phyloP scores from a whole-genome alignment of 2,797 vertebrate genomes.

The Acrocephalus scirpaceus region DNA sequence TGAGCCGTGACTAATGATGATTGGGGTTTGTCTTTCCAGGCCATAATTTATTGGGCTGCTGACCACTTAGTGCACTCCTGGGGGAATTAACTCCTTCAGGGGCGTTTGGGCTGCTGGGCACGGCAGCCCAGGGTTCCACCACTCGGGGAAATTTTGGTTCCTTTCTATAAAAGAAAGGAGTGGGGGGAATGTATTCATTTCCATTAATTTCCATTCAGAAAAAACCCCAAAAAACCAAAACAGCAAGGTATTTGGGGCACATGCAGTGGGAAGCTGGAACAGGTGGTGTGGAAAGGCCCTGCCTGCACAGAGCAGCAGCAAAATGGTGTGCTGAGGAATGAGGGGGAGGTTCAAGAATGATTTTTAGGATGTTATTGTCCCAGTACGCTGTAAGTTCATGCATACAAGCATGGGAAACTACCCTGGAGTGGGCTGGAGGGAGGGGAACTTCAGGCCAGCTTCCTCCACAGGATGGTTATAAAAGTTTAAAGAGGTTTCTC shows the following conservation, averaged over 20 bases:
- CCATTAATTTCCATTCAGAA: neutral
- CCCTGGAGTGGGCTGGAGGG: neutral
- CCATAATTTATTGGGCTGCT: conserved; percentile 74
- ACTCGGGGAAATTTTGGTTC: fast-evolving
- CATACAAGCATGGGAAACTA: fast-evolving
- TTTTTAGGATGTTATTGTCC: neutral
- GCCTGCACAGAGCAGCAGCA: neutral
- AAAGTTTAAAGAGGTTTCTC: neutral
- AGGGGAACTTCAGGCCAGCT: neutral
- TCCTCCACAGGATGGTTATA: fast-evolving
- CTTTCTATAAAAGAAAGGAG: neutral
- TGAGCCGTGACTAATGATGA: conserved; percentile 90
- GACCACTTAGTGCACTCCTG: conserved; percentile 59
- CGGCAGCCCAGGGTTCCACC: fast-evolving
- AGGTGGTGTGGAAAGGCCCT: neutral
- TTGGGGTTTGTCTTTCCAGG: conserved; percentile 82
- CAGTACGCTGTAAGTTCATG: fast-evolving
- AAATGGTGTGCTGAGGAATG: neutral
- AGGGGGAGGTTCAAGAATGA: fast-evolving
- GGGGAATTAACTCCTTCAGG: conserved; percentile 75
- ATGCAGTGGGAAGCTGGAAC: neutral
- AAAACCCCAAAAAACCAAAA: too few species aligned
- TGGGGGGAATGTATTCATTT: neutral
- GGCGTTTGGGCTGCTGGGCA: fast-evolving
- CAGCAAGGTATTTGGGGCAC: fast-evolving